Percentiles rank a stretch among this genome's conserved stretches.
Conservation (phyloP, 2,113 vertebrate genomes). For the Porphyrio hochstetteri region DNA sequence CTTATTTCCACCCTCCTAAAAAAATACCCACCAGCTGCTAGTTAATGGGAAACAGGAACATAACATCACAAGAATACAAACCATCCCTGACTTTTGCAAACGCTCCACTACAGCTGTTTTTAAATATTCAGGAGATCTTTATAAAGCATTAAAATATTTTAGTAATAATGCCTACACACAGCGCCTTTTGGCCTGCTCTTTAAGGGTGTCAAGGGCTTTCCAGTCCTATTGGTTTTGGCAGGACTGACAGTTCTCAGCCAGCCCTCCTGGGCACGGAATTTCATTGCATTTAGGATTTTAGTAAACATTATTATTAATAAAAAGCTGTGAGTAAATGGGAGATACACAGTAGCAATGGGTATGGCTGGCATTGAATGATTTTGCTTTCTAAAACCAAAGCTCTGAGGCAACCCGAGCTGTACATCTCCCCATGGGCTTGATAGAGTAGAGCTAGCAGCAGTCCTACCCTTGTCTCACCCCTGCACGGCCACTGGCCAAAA, state of each 20-base stretch:
- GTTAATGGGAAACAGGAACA: slow-evolving; percentile 36
- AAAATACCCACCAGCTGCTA: slow-evolving; percentile 32
- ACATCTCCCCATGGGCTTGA: rapidly evolving
- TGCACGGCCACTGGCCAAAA: too few species aligned
- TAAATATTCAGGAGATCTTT: slow-evolving; percentile 15
- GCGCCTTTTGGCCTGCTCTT: not conserved
- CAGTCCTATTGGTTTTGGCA: not conserved
- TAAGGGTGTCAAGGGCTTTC: not conserved
- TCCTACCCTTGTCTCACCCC: rapidly evolving
- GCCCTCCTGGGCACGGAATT: not conserved
- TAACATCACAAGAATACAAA: not conserved
- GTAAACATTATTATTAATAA: not conserved
- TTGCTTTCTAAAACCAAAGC: not conserved
- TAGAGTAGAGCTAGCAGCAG: too few species aligned
- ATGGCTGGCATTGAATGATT: not conserved
- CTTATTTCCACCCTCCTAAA: not conserved
- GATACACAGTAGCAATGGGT: rapidly evolving
- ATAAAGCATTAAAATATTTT: not conserved
- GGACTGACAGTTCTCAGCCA: not conserved
- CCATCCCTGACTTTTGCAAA: not conserved
- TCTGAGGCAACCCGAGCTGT: not conserved
- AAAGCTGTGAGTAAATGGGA: not conserved
- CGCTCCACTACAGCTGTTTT: not conserved
- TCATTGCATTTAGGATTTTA: not conserved
- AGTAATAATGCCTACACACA: not conserved